Evolutionary conservation across 2,797 vertebrate genomes (phyloP).

Genomic region (Megalops cyprinoides): DNA sequence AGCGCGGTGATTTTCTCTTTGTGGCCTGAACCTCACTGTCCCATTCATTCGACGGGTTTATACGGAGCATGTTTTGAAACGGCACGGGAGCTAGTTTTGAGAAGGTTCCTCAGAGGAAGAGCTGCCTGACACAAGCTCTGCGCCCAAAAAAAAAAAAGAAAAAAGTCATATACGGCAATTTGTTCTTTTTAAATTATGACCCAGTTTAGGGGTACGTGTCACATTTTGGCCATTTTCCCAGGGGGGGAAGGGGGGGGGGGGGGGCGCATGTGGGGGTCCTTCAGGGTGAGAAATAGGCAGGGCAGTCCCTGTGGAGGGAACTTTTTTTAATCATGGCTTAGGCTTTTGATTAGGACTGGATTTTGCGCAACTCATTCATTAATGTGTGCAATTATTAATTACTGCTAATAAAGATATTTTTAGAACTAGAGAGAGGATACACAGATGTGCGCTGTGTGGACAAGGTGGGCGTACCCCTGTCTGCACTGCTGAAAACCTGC

Average conservation of each 20-base stretch:
- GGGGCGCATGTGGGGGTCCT: too few species aligned
- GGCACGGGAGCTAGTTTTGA: too few species aligned
- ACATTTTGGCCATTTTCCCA: background rate
- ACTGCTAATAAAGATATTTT: background rate
- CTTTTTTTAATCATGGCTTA: too few species aligned
- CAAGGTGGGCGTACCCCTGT: background rate
- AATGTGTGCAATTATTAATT: background rate
- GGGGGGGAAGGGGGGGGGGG: too few species aligned
- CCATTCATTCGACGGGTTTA: background rate
- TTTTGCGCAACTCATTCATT: background rate
- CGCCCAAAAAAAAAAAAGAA: background rate
- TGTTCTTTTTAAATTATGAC: background rate
- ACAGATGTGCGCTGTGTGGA: background rate
- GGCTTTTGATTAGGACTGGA: background rate
- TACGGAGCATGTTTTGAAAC: background rate
- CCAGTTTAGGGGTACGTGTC: background rate
- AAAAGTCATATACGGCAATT: too few species aligned
- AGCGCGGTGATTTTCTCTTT: background rate
- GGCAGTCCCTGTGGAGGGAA: too few species aligned
- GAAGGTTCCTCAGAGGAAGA: background rate
- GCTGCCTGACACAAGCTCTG: background rate
- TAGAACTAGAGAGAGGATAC: background rate
- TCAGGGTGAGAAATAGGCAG: too few species aligned
- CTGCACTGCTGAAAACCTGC: background rate
- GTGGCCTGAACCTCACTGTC: background rate